Evolutionary conservation across 2,113 vertebrate species (phyloP), one percentile per base, ranked within the genome.

Genomic region (Nyctibius bracteatus): DNA sequence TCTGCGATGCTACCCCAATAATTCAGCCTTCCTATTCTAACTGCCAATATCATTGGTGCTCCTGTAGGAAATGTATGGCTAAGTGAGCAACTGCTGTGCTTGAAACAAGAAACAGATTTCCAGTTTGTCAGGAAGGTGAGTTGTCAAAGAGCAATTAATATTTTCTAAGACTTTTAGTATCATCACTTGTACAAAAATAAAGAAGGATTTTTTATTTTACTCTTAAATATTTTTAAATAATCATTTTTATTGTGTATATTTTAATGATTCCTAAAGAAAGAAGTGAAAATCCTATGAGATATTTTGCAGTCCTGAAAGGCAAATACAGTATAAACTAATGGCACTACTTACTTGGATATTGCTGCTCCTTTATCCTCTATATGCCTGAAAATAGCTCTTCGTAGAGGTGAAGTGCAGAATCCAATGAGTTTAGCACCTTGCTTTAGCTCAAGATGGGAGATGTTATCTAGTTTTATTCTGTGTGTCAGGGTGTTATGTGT

Each of bases 331-430:
- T 70, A 75, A 95, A 66, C 4, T 88, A 88, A 86, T 81, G 67
- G 24, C 39, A 52, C 37, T 81, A 58, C 39, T 77, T 75, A 59
- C 39, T 63, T 78, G 35, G 33, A 55, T 88, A 52, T 72, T 88
- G 61, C 70, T 91, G 17, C 23, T 90, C 41, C 49, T 89, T 86
- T 92, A 54, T 77, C 78, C 78, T 85, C 52, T 94, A 92, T 87
- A 90, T 80, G 44, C 41, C 70, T 93, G 82, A 65, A 95, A 96
- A 90, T 52, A 74, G 22, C 44, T 74, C 72, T 93, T 65, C 67
- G 28, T 71, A 74, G 43, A 52, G 47, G 72, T 90, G 85, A 86
- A 80, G 18, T 90, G 39, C 39, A 86, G 73, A 86, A 96, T 72
- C 24, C 80, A 93, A 67, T 67, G 52, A 79, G 47, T 90, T 86